Conservation (phyloP, 2,888 invertebrate species). For the Drosophila affinis region DNA sequence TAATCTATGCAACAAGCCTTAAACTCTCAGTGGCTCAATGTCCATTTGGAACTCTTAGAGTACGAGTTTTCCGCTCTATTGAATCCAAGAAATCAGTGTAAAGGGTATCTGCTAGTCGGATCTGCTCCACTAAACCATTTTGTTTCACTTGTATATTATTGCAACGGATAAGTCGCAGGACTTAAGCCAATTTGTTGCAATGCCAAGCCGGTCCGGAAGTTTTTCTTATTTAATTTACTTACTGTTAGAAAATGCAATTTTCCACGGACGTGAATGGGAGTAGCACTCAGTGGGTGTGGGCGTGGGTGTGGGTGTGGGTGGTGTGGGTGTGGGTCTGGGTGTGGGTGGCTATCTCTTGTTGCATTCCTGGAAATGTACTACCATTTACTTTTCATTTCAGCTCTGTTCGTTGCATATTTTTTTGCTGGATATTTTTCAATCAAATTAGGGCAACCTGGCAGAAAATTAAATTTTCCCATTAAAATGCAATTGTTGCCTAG, state of each 20-base stretch:
- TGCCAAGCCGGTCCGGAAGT: conserved; percentile 1
- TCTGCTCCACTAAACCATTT: neutral
- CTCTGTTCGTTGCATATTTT: neutral
- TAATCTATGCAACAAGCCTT: too few species aligned
- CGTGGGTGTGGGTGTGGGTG: conserved; percentile 5
- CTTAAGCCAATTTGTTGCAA: conserved; percentile 55
- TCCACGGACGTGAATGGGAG: neutral
- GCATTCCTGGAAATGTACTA: conserved; percentile 44
- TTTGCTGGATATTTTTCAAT: conserved; percentile 34
- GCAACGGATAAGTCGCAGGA: too few species aligned
- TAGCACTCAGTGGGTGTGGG: neutral
- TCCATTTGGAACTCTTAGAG: too few species aligned
- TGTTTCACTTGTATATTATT: neutral
- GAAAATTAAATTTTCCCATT: conserved; percentile 50
- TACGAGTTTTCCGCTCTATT: too few species aligned
- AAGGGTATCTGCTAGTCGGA: neutral
- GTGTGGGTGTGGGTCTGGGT: too few species aligned
- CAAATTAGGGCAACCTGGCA: conserved; percentile 41
- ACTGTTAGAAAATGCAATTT: conserved; percentile 63
- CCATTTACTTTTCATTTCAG: conserved; percentile 45
- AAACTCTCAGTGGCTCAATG: too few species aligned
- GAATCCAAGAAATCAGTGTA: neutral
- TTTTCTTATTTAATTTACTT: conserved; percentile 57
- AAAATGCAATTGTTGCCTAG: conserved; percentile 43
- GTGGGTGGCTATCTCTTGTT: conserved; percentile 24